Conservation (phyloP, 2,797 vertebrate species). For the Rhynchotus rufescens region DNA sequence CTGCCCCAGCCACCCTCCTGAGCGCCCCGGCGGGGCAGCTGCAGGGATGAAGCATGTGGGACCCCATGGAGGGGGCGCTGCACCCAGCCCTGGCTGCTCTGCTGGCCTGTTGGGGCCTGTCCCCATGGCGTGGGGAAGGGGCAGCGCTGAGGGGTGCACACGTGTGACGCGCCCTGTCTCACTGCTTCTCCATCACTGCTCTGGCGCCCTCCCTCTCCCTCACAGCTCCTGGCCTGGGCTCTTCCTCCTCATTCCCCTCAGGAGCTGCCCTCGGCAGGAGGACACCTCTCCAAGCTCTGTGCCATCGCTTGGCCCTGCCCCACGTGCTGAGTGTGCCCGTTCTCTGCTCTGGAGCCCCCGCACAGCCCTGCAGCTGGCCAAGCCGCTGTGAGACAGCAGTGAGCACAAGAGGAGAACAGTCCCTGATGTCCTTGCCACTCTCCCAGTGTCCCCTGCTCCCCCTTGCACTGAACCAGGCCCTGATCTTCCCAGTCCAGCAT, state of each 20-base stretch:
- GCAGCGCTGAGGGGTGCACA: background rate
- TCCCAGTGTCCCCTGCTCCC: background rate
- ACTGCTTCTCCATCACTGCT: background rate
- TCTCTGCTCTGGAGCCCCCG: background rate
- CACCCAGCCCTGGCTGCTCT: background rate
- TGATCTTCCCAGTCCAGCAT: background rate
- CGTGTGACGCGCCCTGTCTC: background rate
- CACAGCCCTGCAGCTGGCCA: background rate
- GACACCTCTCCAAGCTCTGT: background rate
- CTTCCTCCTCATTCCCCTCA: background rate
- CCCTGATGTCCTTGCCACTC: background rate
- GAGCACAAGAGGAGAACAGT: background rate
- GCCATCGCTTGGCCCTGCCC: background rate
- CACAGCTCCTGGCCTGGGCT: background rate
- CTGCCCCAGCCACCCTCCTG: background rate
- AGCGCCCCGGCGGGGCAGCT: background rate
- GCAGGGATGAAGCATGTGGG: background rate
- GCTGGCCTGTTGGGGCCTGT: background rate
- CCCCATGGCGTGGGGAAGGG: background rate
- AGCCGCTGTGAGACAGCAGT: background rate
- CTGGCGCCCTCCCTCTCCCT: background rate
- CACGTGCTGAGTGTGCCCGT: background rate
- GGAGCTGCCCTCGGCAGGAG: background rate
- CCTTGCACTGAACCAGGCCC: background rate
- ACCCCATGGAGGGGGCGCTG: background rate